Conservation (phyloP, 2,797 vertebrate genomes). For the Gobionotothen gibberifrons region DNA sequence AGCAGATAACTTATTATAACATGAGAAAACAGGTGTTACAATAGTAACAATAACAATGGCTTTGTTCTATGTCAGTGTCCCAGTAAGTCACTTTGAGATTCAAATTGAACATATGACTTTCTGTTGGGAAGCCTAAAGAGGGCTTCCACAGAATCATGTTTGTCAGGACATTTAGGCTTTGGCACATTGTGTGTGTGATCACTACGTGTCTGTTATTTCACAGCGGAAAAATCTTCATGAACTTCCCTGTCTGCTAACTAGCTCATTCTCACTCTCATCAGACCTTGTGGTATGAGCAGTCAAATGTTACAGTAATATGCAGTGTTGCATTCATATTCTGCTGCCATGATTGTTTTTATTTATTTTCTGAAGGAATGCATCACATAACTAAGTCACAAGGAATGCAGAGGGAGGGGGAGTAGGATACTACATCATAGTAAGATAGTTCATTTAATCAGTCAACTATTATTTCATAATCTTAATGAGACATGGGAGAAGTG, state of each 20-base stretch:
- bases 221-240: slow-evolving; percentile 17
- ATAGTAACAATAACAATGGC: background rate
- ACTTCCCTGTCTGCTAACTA: slow-evolving; percentile 18
- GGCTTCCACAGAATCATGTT: background rate
- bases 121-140: background rate
- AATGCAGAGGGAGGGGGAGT: background rate
- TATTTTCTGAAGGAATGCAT: too few relatives aligned
- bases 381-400: background rate
- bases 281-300: too few relatives aligned
- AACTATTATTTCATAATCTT: background rate
- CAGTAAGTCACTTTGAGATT: background rate
- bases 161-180: too few relatives aligned
- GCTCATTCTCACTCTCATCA: too few relatives aligned
- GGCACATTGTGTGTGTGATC: background rate
- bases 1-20: too few relatives aligned
- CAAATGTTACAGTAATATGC: too few relatives aligned
- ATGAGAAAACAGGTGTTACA: background rate
- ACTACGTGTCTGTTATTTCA: background rate
- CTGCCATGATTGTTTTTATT: background rate
- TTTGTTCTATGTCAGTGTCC: background rate
- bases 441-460: too few relatives aligned
- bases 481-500: background rate
- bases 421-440: background rate
- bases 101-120: background rate
- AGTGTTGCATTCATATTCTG: background rate